Conservation (phyloP, 2,888 invertebrate species). For the Himalopsyche japonica region DNA sequence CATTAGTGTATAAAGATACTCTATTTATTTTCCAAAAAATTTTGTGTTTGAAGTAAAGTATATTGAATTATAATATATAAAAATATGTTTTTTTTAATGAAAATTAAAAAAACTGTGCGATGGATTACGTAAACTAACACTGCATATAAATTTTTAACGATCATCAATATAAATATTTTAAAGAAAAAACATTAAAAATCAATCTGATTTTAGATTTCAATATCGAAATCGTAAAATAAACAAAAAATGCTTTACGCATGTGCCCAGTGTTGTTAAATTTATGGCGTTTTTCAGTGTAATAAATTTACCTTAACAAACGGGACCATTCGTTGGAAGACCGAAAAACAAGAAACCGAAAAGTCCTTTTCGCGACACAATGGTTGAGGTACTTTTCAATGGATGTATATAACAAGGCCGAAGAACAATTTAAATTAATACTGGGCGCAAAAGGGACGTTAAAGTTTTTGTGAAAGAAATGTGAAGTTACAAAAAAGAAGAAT, state of each 20-base stretch:
- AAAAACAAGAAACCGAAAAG: background rate
- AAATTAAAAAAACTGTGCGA: no score
- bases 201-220: background rate
- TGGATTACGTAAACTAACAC: no score
- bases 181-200: background rate
- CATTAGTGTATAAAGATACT: no score
- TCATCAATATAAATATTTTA: background rate
- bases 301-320: constrained; percentile 17
- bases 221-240: background rate
- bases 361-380: background rate
- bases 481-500: background rate
- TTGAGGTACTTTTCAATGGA: background rate
- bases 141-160: no score
- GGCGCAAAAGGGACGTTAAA: background rate
- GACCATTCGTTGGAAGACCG: constrained; percentile 8
- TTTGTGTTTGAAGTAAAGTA: no score
- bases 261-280: background rate
- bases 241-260: background rate
- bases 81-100: no score
- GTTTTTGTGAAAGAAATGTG: background rate
- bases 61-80: no score
- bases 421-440: background rate
- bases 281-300: background rate
- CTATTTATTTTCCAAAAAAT: no score
- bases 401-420: background rate